Conservation (phyloP, 2,113 vertebrate genomes). For the Campylomormyrus tamandua region DNA sequence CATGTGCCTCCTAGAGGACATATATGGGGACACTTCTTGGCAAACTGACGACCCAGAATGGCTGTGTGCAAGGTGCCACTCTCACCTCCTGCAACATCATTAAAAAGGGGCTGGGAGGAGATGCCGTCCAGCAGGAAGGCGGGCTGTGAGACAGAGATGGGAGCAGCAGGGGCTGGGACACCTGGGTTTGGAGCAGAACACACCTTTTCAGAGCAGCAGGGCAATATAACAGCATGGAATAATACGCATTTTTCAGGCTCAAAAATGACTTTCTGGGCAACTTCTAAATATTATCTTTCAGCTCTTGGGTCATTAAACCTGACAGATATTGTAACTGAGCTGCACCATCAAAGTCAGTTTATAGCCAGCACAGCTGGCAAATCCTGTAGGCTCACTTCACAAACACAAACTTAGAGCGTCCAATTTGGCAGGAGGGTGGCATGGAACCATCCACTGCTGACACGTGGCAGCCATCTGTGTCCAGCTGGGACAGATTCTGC, state of each 20-base stretch:
- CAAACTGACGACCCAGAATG: background rate
- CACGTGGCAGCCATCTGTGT: background rate
- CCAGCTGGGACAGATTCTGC: background rate
- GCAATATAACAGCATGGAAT: background rate
- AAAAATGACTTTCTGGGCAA: background rate
- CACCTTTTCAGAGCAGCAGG: slow-evolving; percentile 23
- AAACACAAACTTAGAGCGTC: background rate
- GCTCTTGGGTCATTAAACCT: background rate
- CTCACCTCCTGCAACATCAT: slow-evolving; percentile 83
- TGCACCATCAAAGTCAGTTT: background rate
- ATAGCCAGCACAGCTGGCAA: background rate
- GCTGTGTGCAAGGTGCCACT: background rate
- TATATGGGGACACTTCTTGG: background rate
- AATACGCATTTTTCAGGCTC: background rate
- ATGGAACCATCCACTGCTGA: background rate
- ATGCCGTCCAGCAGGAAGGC: slow-evolving; percentile 87
- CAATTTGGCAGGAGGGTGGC: background rate
- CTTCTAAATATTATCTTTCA: background rate
- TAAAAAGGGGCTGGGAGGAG: slow-evolving; percentile 82
- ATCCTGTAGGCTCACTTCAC: background rate
- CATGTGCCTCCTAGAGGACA: background rate
- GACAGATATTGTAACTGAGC: background rate
- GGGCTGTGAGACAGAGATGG: slow-evolving; percentile 72
- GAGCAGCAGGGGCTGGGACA: slow-evolving; percentile 59
- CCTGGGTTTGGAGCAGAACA: slow-evolving; percentile 46